Base-by-base conservation (phyloP, 2,113 vertebrate species). In the Atractosteus spatula region DNA sequence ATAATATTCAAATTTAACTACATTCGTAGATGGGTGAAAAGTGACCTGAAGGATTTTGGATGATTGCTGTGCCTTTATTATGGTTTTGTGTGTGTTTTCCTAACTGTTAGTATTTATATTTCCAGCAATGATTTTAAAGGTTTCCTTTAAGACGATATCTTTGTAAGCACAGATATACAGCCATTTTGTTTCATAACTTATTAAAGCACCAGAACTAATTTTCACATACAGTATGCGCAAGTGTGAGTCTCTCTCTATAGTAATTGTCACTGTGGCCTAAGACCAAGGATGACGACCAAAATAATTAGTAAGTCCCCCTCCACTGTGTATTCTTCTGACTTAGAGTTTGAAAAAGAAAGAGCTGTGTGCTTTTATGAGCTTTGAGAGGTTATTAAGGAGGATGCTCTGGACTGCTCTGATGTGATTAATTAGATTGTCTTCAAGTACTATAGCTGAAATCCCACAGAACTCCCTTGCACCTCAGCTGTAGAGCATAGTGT, bases 401-500 rank as follows among this genome's bases (percentile, higher is more conserved):
- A 3, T 16, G n/a, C 41, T 59, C 8, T 64, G 41, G 17, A 64
- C n/a, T 55, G 42, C 41, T 41, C 41, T 47, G 17, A 17, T 56
- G 51, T 66, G 54, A 55, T 72, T 66, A 66, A 66, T 66, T 14
- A 45, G 62, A 64, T 64, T 64, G 62, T 64, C 62, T 29, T 7
- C 62, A 41, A 69, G 14, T 13, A 8, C 43, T 17, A 16, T 8
- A 16, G 13, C 55, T 67, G 62, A 70, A 74, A 57, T 72, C 70
- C 29, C 12, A 62, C 47, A 65, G 68, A 76, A 76, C 71, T 77
- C 59, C 51, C 8, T 6, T 76, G 69, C 56, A 57, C 62, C 42
- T 65, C 72, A 7, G 17, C 68, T 67, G 42, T 54, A 56, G 10
- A 4, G 41, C 41, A 17, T 17, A 62, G 57, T 62, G 69, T 75